Percentiles rank a stretch among this genome's conserved stretches.
Evolutionary conservation across 2,113 vertebrate species (phyloP).

Genomic region (Pituophis catenifer): DNA sequence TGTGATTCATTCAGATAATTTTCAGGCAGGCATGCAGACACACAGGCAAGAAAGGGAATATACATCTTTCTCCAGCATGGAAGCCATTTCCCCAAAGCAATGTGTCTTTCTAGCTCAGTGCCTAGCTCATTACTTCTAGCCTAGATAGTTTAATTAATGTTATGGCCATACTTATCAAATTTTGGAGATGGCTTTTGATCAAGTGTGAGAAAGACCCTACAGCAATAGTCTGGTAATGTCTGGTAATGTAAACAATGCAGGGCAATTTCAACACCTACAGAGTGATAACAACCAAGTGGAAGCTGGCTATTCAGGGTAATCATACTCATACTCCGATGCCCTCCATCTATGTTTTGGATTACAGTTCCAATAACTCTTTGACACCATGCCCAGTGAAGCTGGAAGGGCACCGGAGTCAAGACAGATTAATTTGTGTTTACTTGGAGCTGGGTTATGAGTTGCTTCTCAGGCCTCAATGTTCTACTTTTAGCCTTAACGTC

Average conservation of each 20-base stretch:
- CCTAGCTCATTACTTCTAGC: background rate
- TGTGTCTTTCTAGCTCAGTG: background rate
- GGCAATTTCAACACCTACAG: background rate
- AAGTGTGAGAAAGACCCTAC: background rate
- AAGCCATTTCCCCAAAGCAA: conserved; percentile 4
- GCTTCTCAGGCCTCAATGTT: background rate
- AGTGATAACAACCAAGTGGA: background rate
- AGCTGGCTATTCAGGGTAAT: background rate
- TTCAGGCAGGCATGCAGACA: background rate
- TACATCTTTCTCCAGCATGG: background rate
- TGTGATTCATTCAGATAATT: conserved; percentile 49
- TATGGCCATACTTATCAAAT: conserved; percentile 16
- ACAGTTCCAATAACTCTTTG: background rate
- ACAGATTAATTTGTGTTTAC: background rate
- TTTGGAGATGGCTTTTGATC: background rate
- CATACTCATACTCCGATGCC: background rate
- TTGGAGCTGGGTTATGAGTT: background rate
- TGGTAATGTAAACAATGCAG: background rate
- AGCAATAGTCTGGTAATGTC: background rate
- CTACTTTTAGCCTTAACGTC: background rate
- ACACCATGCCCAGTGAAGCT: background rate
- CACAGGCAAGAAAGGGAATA: background rate
- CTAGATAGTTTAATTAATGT: background rate
- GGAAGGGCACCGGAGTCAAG: background rate
- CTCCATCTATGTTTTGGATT: background rate